Evolutionary conservation across 2,888 invertebrate species (phyloP), one percentile per base, ranked within the genome.

Genomic region (Cybosia mesomella): DNA sequence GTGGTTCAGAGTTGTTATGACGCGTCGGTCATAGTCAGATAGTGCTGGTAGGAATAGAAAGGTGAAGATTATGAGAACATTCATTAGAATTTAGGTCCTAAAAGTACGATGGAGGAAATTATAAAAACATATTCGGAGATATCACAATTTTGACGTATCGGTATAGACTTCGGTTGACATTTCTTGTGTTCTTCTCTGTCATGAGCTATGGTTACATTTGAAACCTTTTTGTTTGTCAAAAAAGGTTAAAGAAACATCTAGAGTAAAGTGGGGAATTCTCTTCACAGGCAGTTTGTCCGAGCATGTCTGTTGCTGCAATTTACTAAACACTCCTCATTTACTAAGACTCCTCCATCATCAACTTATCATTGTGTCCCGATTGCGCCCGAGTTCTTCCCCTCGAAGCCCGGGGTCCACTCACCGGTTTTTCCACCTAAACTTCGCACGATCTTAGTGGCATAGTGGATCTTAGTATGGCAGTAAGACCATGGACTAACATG

Each of bases 1-100:
- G 74, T 92, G 85, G 54, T 89, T 90, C 7, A 89, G 66, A 0
- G 91, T 86, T 0, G 91, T 92, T 55, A 92, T 88, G 0, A 90
- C 61, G 3, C 91, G 83, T 1, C 66, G 80, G 53, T 92, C 91
- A 43, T 80, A 67, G 13, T 66, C 72, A 58, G 84, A 77, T 22
- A 68, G 18, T 24, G 76, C 66, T 13, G 67, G 68, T 75, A 80
- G 70, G 49, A 79, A 59, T 15, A 84, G 49, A 39, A 83, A 61
- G 13, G 65, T 61, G 7, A 81, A 28, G 7, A 79, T 36, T 55
- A 71, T 32, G n/a, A 81, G 21, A 21, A 79, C 71, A 74, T 84
- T 80, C 85, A 89, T 86, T 80, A 71, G 61, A 53, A 62, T 62
- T 62, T 62, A 13, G 49, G 13, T 21, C 61, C 49, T 62, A 49